Base-by-base conservation (phyloP, 2,888 invertebrate species). In the Trissolcus brochymenae region DNA sequence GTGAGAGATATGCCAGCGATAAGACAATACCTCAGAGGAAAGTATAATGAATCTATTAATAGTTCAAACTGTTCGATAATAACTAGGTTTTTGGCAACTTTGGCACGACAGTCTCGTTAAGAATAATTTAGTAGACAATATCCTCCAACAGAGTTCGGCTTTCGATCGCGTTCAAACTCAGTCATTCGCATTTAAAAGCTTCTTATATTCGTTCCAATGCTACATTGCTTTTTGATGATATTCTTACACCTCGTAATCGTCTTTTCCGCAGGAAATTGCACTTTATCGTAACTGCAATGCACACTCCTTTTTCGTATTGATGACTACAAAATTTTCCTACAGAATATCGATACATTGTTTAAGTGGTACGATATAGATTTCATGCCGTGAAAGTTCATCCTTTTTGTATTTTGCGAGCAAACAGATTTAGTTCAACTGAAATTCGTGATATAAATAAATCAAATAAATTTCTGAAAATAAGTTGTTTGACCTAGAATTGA, bases 91-190 rank as follows among this genome's bases (percentile, higher is more conserved):
- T 74, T 60, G 65, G 65, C 61, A 78, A 74, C 56, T 65, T 56
- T 41, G 41, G 70, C 78, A 78, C 74, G 67, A 75, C 35, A 35
- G 57, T 50, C 78, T 78, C 71, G 71, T 75, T 78, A 78, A 78
- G 62, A 71, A 78, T 56, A 68, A 46, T 46, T 16, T 46, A 64
- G 64, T 68, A 54, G 64, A 65, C 68, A 59, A 75, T 75, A 75
- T 72, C 75, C 71, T 67, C 60, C 59, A 61, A 21, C 43, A 6
- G 66, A 66, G 62, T 56, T 67, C 49, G 53, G 62, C 57, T 57
- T 50, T 55, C 21, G 54, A 71, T 71, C 71, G 67, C 46, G 41
- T 51, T 61, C 55, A 67, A 74, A 72, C 54, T 53, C 41, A 71
- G 62, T 67, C 74, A 78, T 71, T 66, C 62, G 73, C 74, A 62